Conservation (phyloP, 2,113 vertebrate species). For the Chaenocephalus aceratus region DNA sequence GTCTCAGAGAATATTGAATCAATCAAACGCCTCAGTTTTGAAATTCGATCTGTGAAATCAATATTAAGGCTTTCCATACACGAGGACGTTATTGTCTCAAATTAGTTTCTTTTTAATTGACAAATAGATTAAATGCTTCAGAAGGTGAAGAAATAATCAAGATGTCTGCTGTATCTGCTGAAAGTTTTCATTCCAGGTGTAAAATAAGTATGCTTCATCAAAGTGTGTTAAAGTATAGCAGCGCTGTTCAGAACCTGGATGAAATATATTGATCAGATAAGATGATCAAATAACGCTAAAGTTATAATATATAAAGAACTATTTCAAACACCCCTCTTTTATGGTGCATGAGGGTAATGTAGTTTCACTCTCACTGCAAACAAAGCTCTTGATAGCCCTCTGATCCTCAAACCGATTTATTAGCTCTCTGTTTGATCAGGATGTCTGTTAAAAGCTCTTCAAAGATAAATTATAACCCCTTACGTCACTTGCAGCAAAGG, state of each 20-base stretch:
- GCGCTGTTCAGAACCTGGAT: neutral
- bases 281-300: constrained; percentile 19
- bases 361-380: constrained; percentile 5
- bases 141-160: neutral
- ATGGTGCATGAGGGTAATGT: neutral
- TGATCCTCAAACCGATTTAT: constrained; percentile 15
- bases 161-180: constrained; percentile 1
- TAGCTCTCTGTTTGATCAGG: constrained; percentile 33
- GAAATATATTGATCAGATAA: too few species aligned
- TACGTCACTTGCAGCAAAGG: constrained; percentile 21
- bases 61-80: constrained; percentile 2
- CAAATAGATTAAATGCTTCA: neutral
- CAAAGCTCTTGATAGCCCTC: constrained; percentile 1
- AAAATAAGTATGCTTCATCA: neutral
- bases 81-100: neutral
- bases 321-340: constrained; percentile 1
- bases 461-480: constrained; percentile 8
- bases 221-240: neutral
- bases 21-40: constrained; percentile 15
- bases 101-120: neutral
- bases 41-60: constrained; percentile 27
- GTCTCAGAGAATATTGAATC: constrained; percentile 33
- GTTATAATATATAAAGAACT: neutral
- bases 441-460: constrained; percentile 39
- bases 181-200: constrained; percentile 6